Base-by-base conservation (phyloP, 2,797 vertebrate genomes). In the Manis crassicaudata region DNA sequence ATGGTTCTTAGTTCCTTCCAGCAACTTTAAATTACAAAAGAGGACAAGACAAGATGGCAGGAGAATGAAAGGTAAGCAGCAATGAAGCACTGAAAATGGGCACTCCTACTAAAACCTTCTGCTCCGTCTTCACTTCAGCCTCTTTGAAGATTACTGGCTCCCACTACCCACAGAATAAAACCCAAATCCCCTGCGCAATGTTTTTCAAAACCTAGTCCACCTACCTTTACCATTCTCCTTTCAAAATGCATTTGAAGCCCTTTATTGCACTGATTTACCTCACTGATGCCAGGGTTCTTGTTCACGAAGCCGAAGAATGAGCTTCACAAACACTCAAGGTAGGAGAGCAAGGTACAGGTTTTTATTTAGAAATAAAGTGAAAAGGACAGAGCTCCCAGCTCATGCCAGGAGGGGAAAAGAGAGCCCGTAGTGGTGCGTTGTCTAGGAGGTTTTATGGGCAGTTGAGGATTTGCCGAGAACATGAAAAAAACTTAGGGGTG, bases 21-120 rank as follows among this genome's bases (percentile, higher is more conserved):
- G 75, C n/a, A 90, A 65, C 29, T 86, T 88, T 79, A 63, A 85
- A 40, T 77, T 82, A 84, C 35, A 56, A 70, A 82, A 89, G 94
- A 86, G 21, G 21, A 54, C 6, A 93, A 68, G 32, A 56, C 2
- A 92, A 90, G 67, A 88, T 2, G 37, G 62, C 37, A 80, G 5
- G 21, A 56, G 40, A 94, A 92, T 18, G 35, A 91, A 91, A 94
- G n/a, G 17, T n/a, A 83, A 63, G 23, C 7, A 58, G 52, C 73
- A 91, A 72, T 5, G 40, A 43, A 77, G 50, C 82, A 80, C n/a
- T 50, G 35, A 90, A 92, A 87, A 60, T 11, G 10, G 5, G 68
- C 35, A 56, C 5, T 88, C 43, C 43, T n/a, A 29, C 16, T 84
- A 35, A 58, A 80, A 70, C 7, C 16, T 67, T 85, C 90, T 21